phyloP scores from a whole-genome alignment of 2,888 invertebrate genomes.

The Dryobotodes eremita region DNA sequence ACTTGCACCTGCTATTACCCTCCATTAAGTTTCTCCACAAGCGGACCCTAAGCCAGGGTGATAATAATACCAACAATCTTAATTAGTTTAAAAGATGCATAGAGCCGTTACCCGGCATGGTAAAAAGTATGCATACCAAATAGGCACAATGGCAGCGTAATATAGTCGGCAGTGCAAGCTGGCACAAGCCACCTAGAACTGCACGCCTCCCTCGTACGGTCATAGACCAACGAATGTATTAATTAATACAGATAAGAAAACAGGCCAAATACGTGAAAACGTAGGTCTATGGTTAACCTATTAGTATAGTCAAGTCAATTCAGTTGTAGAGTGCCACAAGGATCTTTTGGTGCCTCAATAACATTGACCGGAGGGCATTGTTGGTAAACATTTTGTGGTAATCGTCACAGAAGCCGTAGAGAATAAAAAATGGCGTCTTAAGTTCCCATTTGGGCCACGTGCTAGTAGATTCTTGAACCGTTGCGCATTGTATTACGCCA shows the following conservation, averaged over 20 bases:
- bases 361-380: too few species aligned
- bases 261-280: background rate
- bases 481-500: too few species aligned
- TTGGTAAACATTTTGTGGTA: too few species aligned
- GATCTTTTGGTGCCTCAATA: too few species aligned
- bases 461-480: too few species aligned
- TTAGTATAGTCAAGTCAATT: background rate
- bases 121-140: conserved; percentile 58
- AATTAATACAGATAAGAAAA: conserved; percentile 22
- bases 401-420: too few species aligned
- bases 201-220: conserved; percentile 38
- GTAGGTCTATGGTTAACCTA: too few species aligned
- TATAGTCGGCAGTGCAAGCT: conserved; percentile 59
- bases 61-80: background rate
- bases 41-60: too few species aligned
- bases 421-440: too few species aligned
- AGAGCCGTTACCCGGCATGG: conserved; percentile 9
- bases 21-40: background rate
- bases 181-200: conserved; percentile 54
- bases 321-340: too few species aligned
- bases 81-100: conserved; percentile 40
- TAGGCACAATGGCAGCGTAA: conserved; percentile 45
- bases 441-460: too few species aligned
- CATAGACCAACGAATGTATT: conserved; percentile 36
- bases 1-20: background rate